Conservation (phyloP, 1,140 invertebrate genomes). For the Ylistrum balloti region DNA sequence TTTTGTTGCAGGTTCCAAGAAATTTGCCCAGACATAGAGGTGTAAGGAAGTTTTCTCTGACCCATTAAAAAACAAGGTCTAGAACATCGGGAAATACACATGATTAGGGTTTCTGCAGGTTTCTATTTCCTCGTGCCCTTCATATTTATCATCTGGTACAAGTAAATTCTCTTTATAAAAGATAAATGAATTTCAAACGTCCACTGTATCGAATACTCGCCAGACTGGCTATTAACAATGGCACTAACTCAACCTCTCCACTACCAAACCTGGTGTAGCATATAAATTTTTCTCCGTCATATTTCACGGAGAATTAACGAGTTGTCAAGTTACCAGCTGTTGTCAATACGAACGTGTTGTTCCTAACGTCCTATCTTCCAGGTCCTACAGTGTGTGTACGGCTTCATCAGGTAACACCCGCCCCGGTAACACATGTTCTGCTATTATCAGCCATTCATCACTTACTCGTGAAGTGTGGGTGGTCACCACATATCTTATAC, state of each 20-base stretch:
- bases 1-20: no score
- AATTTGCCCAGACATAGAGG: no score
- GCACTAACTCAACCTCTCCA: no score
- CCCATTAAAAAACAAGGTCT: not conserved
- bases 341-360: not conserved
- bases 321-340: not conserved
- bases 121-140: not conserved
- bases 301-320: constrained; percentile 38
- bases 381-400: not conserved
- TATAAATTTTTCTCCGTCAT: not conserved
- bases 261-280: no score
- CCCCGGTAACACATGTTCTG: not conserved
- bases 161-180: no score
- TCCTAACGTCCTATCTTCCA: no score
- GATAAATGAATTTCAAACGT: no score
- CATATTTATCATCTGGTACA: no score
- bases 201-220: no score
- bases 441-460: not conserved
- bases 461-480: not conserved
- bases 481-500: not conserved
- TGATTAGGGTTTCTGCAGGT: not conserved
- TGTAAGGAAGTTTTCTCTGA: no score
- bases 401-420: not conserved
- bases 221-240: no score
- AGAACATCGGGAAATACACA: not conserved